phyloP scores from a whole-genome alignment of 2,888 invertebrate species.

The Drosophila tanythrix region DNA sequence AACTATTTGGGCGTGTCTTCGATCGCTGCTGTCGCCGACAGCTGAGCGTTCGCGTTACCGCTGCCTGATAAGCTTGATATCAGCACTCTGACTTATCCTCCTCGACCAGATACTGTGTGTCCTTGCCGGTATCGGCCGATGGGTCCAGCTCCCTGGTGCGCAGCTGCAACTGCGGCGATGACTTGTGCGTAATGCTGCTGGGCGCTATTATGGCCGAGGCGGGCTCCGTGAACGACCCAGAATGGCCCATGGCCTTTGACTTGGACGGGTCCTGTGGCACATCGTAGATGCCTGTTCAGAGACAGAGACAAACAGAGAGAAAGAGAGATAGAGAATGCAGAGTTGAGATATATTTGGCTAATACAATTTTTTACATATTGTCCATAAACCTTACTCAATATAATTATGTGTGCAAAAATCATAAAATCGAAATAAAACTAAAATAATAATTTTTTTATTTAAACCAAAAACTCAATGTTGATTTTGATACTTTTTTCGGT shows the following conservation, averaged over 20 bases:
- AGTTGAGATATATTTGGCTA: background rate
- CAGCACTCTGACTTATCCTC: conserved; percentile 91
- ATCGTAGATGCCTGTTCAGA: conserved; percentile 90
- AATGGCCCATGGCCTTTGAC: conserved; percentile 86
- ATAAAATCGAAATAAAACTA: background rate
- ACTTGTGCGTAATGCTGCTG: conserved; percentile 92
- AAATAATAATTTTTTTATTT: background rate
- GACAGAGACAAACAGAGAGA: background rate
- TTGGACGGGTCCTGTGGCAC: conserved; percentile 91
- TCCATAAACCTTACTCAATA: too few relatives aligned
- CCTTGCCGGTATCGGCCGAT: conserved; percentile 93
- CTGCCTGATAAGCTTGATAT: conserved; percentile 82
- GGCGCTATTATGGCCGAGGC: conserved; percentile 92
- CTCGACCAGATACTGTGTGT: conserved; percentile 95
- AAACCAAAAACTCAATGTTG: background rate
- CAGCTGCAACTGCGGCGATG: conserved; percentile 90
- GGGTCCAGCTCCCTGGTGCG: conserved; percentile 93
- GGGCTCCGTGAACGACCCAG: conserved; percentile 86
- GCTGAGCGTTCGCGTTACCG: conserved; percentile 41
- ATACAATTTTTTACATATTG: background rate
- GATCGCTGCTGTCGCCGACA: conserved; percentile 51
- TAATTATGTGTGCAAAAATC: background rate
- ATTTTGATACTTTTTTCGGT: background rate
- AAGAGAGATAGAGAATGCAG: background rate
- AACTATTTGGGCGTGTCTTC: conserved; percentile 54